Evolutionary conservation across 1,140 invertebrate species (phyloP), one percentile per base, ranked within the genome.

Genomic region (Hypothenemus hampei): DNA sequence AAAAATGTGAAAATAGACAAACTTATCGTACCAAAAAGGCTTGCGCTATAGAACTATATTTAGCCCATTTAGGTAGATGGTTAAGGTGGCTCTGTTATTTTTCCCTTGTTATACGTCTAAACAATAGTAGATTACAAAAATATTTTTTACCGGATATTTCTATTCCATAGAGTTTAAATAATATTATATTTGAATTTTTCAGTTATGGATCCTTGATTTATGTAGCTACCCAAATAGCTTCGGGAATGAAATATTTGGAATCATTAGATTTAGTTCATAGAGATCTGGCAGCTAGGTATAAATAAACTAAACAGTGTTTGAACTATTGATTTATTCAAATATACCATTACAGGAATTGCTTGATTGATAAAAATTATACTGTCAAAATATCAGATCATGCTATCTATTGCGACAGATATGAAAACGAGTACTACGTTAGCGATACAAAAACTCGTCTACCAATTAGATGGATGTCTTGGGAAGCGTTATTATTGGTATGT

Each of bases 361-460:
- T 93, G 50, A 87, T 93, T 57, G 87, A 87, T 58, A 79, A 82
- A 61, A 81, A 82, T 60, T 86, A 85, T 62, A 78, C 79, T 22
- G 82, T 92, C 53, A 91, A 92, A 75, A 86, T 93, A 52, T 87
- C 86, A 33, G 89, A 91, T 73, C 91, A 93, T 71, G 91, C 89
- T 1, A 90, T 92, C 81, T 91, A 87, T 66, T 87, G 89, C 59
- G 83, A 81, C 59, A 79, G 87, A 57, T 93, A 91, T 69, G 81
- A 88, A 41, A 73, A 78, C 1, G 89, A 93, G 66, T 93, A 93
- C 69, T 89, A 88, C 68, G 77, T 88, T 16, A 86, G 89, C 63
- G 87, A 88, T 57, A 88, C 85, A 19, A 86, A 89, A 60, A 81
- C 84, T 5, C 82, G 87, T 31, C 74, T 84, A 59, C 86, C 86